Evolutionary conservation across 2,888 invertebrate genomes (phyloP), one percentile per base, ranked within the genome.

Genomic region (Lysandra bellargus): DNA sequence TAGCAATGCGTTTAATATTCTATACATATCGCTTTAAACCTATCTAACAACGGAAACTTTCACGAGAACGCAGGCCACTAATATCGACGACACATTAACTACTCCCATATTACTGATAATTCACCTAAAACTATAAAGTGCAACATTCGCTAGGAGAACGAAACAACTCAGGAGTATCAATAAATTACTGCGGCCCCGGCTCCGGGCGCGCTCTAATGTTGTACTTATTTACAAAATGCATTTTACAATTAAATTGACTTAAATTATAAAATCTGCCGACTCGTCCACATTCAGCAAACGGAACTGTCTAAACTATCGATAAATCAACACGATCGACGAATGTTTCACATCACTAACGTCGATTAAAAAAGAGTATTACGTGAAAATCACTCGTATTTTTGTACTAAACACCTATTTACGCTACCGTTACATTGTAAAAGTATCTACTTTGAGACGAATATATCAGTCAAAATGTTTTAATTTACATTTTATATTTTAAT

Each of bases 191-290:
- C 88, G 87, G 85, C 88, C 89, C 89, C 84, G 86, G 88, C 86
- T 87, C 86, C 86, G 87, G 86, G 86, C 88, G 86, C 86, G 84
- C 85, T 86, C 85, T 85, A 86, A 80, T 83, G 86, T 91, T 92
- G 91, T 92, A 93, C 91, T 92, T 93, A 94, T 94, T 93, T 94
- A 93, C 92, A 93, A 93, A 93, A 94, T 93, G 93, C 92, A 92
- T 88, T 89, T 89, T 89, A 89, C 87, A 88, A 76, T 86, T 84
- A 88, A 80, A 81, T 79, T 79, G 80, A 86, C 83, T 85, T 83
- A 84, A 87, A 80, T 80, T 80, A 78, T 80, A 78, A 76, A 79
- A n/a, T 80, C 80, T 79, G 79, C 79, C 79, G 49, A 79, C 64
- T 81, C 78, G 81, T 80, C 78, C 69, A 78, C 78, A 79, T 82